Evolutionary conservation across 1,140 invertebrate genomes (phyloP), one percentile per base, ranked within the genome.

Genomic region (Cyclargus thomasi): DNA sequence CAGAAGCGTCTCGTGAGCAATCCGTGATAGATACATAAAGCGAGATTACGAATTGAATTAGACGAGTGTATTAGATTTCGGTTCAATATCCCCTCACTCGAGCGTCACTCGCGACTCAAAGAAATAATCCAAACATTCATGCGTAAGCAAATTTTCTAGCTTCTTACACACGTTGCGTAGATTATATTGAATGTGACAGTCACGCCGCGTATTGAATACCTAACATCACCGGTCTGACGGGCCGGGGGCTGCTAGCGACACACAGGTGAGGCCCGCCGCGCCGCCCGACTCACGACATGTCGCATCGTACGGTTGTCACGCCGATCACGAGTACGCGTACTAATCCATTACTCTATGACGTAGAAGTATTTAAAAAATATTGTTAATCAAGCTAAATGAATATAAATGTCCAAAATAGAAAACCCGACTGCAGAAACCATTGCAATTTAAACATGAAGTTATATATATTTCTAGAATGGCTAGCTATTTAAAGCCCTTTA

Each of bases 101-200:
- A 29, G 29, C 29, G 29, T 47, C 3, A 47, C 39, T 47, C 14
- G 39, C 39, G 14, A 47, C 10, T 47, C 39, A 47, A 47, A 47
- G 39, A 16, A 47, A 47, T 47, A 47, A 47, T 47, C 39, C 39
- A 47, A 47, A 47, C 39, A 47, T 47, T 47, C 39, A 47, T 47
- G 39, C 39, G 39, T 47, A 47, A 47, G 39, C 39, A 47, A 47
- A 47, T 47, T 47, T 47, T 47, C 8, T 47, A 16, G 39, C 39
- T 47, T 47, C 39, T 47, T 3, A 47, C 39, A 47, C 39, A 47
- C 39, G 39, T 47, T 11, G 39, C 39, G 29, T 29, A 29, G 29
- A 29, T 29, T 29, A 47, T 47, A 47, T 47, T 47, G 39, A 47
- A 47, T 47, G 39, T 47, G 39, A 8, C 39, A 47, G 39, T 47